These are phyloP conservation scores for Trematomus bernacchii DNA, from an alignment of 2,797 vertebrate genomes.

Conservation along the genomic window DNA sequence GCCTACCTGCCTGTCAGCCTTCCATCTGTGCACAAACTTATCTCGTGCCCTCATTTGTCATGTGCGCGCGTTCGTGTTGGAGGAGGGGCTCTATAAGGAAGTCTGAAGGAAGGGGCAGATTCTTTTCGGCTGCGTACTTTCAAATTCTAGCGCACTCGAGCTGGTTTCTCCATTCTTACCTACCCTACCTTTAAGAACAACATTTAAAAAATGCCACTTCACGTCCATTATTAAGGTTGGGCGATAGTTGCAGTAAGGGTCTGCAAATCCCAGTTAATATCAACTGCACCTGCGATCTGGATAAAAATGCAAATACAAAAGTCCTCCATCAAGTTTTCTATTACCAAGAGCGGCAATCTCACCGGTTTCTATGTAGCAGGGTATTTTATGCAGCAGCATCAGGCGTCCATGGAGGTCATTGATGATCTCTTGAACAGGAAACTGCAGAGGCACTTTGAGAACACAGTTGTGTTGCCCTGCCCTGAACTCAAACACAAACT, in stretches of 20 bases:
- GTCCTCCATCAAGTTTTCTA: neutral
- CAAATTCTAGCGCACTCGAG: too few species aligned
- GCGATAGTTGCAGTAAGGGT: neutral
- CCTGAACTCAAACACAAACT: slow-evolving; percentile 91
- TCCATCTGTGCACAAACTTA: too few species aligned
- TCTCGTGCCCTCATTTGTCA: too few species aligned
- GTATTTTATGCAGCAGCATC: slow-evolving; percentile 93
- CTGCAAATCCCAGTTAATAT: neutral
- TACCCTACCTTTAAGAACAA: too few species aligned
- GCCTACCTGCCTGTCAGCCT: too few species aligned
- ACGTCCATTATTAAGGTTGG: neutral
- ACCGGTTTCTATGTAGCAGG: slow-evolving; percentile 96
- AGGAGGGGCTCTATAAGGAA: too few species aligned
- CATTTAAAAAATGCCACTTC: too few species aligned
- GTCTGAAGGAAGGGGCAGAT: too few species aligned
- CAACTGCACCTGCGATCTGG: neutral
- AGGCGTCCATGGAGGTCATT: slow-evolving; percentile 92
- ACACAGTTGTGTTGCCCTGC: slow-evolving; percentile 87
- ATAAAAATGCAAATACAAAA: neutral
- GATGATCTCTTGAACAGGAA: slow-evolving; percentile 91
- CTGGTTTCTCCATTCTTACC: too few species aligned
- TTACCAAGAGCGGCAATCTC: slow-evolving; percentile 41
- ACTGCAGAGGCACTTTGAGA: slow-evolving; percentile 91
- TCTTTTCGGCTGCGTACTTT: too few species aligned
- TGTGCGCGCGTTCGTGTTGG: too few species aligned